These are phyloP conservation scores for Dicentrarchus labrax DNA, from an alignment of 2,113 vertebrate genomes.

Conservation along the genomic window DNA sequence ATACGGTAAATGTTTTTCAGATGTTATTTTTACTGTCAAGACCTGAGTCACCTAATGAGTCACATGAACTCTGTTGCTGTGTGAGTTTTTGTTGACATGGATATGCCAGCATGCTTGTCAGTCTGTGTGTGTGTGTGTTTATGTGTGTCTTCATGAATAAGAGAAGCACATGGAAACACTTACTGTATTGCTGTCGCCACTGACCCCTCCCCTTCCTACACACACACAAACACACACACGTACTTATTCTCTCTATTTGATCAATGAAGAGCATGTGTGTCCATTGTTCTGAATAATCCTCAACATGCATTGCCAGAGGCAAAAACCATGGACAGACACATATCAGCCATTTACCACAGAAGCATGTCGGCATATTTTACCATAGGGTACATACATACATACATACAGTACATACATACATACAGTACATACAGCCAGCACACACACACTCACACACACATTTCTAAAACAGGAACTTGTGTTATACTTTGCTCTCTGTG, in stretches of 20 bases:
- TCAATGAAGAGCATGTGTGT: constrained; percentile 64
- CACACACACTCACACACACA: constrained; percentile 10
- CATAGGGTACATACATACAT: constrained; percentile 2
- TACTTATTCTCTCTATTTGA: constrained; percentile 40
- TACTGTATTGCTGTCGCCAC: constrained; percentile 68
- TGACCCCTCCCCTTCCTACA: constrained; percentile 49
- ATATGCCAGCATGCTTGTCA: constrained; percentile 60
- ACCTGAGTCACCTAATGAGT: constrained; percentile 78
- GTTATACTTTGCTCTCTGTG: constrained; percentile 34
- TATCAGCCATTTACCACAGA: constrained; percentile 19
- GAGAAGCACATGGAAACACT: constrained; percentile 79
- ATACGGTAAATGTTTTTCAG: constrained; percentile 73
- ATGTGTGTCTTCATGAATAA: constrained; percentile 59
- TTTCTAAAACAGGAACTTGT: constrained; percentile 54
- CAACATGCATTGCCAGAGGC: constrained; percentile 46
- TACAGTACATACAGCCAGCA: not conserved
- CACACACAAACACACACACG: constrained; percentile 28
- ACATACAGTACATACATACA: constrained; percentile 6
- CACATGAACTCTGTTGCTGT: constrained; percentile 44
- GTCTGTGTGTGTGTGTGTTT: constrained; percentile 57
- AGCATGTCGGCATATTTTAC: constrained; percentile 28
- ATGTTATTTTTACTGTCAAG: constrained; percentile 73
- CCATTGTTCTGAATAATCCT: constrained; percentile 59
- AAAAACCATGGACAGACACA: constrained; percentile 26
- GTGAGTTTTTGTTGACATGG: constrained; percentile 65